Evolutionary conservation across 2,797 vertebrate genomes (phyloP), one percentile per base, ranked within the genome.

Genomic region (Sandelia bainsii): DNA sequence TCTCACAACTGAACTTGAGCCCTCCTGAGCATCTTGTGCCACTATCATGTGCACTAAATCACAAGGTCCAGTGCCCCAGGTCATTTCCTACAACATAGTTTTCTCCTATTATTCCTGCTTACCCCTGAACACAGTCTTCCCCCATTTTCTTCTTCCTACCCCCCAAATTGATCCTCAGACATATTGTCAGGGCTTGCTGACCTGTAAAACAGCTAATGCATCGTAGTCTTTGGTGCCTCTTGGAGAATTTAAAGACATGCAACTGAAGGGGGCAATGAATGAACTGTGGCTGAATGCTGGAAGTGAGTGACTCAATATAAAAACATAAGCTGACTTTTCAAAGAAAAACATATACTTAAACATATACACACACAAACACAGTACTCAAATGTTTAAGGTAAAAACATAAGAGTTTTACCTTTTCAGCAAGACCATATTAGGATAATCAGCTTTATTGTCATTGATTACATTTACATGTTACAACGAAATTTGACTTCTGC

Each of bases 181-280:
- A 60, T 89, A 95, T 94, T 95, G 91, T 95, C 89, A 92, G 82
- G 81, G 87, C 72, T 85, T 91, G 79, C 80, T 95, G 94, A 95
- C 91, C 95, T 87, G 40, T 94, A 92, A 95, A 94, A 78, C 56
- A 85, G 92, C 90, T 85, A 94, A 91, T 91, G 82, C 86, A 91
- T 89, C 85, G 71, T 49, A 66, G 67, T 93, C 86, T 92, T 75
- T 80, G 62, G 79, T 57, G 44, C 10, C 12, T 72, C 64, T 77
- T 50, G 20, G 69, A 66, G 69, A 81, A 71, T 80, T 76, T 50
- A 66, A 81, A 84, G 66, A 45, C 29, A 61, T 62, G 34, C 34
- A 39, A 40, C 20, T 59, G 49, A 59, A 40, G 13, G 59, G 50
- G 40, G 5, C 9, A 5, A 29, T 37, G 53, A 52, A 68, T 46